Evolutionary conservation across 2,888 invertebrate species (phyloP).

Genomic region (Eurytoma californica): DNA sequence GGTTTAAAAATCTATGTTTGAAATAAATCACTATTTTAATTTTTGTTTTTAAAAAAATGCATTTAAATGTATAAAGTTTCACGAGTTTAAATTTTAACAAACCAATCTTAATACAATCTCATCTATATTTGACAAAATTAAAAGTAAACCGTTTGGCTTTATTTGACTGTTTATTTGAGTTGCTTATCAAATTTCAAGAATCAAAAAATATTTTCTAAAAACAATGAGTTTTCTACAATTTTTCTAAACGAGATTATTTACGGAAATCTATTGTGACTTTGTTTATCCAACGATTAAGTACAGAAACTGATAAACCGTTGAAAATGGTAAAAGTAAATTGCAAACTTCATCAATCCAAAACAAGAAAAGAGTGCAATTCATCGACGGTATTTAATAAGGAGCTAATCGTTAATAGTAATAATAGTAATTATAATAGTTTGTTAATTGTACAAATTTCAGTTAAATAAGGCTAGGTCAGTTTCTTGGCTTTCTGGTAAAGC

Average conservation of each 20-base stretch:
- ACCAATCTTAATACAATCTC: not conserved
- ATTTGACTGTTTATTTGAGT: constrained; percentile 53
- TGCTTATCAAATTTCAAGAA: constrained; percentile 52
- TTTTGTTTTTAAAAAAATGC: not conserved
- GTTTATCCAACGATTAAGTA: constrained; percentile 55
- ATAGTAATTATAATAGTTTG: constrained; percentile 69
- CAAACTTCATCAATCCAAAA: constrained; percentile 54
- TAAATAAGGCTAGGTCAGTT: constrained; percentile 86
- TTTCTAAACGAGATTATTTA: constrained; percentile 19
- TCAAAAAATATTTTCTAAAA: constrained; percentile 44
- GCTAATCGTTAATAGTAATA: constrained; percentile 63
- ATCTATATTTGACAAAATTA: not conserved
- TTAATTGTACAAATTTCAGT: constrained; percentile 68
- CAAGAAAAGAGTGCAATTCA: constrained; percentile 54
- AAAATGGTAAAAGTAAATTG: constrained; percentile 54
- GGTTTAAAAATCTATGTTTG: too few relatives aligned
- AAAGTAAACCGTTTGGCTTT: constrained; percentile 34
- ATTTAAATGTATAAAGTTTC: not conserved
- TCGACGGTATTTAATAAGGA: constrained; percentile 56
- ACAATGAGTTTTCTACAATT: constrained; percentile 50
- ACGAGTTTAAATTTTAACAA: not conserved
- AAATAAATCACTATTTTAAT: too few relatives aligned
- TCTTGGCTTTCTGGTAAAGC: constrained; percentile 99
- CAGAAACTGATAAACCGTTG: constrained; percentile 54
- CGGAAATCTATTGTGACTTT: constrained; percentile 43